These are phyloP conservation scores for Bombus polaris DNA, from an alignment of 1,140 invertebrate genomes.

Conservation along the genomic window DNA sequence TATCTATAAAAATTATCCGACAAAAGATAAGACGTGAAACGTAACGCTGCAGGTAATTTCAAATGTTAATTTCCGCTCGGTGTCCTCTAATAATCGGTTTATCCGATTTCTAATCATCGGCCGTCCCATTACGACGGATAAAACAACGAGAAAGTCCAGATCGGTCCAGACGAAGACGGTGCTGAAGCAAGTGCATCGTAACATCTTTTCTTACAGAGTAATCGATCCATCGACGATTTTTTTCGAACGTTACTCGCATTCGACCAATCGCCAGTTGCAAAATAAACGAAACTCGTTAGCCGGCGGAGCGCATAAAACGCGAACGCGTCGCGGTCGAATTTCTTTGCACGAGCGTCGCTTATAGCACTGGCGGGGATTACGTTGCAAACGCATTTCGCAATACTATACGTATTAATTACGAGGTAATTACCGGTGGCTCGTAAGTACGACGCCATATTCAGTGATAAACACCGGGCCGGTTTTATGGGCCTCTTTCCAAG, in stretches of 20 bases:
- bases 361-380: constrained; percentile 3
- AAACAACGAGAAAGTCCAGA: not conserved
- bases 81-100: not conserved
- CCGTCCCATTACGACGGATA: not conserved
- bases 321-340: constrained; percentile 19
- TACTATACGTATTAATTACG: constrained; percentile 31
- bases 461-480: constrained; percentile 4
- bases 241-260: not conserved
- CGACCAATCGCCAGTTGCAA: not conserved
- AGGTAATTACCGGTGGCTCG: not conserved
- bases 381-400: constrained; percentile 7
- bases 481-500: not conserved
- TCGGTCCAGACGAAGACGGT: too few relatives aligned
- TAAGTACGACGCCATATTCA: constrained; percentile 15
- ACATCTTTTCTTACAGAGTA: not conserved
- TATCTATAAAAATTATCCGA: too few relatives aligned
- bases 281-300: constrained; percentile 33
- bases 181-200: not conserved
- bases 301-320: constrained; percentile 20
- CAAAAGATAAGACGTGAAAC: not conserved
- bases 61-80: not conserved
- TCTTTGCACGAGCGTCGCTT: constrained; percentile 3
- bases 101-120: constrained; percentile 3
- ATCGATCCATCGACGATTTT: not conserved
- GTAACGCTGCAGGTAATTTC: not conserved